Evolutionary conservation across 2,888 invertebrate species (phyloP).

Genomic region (Campopleginae sp.): DNA sequence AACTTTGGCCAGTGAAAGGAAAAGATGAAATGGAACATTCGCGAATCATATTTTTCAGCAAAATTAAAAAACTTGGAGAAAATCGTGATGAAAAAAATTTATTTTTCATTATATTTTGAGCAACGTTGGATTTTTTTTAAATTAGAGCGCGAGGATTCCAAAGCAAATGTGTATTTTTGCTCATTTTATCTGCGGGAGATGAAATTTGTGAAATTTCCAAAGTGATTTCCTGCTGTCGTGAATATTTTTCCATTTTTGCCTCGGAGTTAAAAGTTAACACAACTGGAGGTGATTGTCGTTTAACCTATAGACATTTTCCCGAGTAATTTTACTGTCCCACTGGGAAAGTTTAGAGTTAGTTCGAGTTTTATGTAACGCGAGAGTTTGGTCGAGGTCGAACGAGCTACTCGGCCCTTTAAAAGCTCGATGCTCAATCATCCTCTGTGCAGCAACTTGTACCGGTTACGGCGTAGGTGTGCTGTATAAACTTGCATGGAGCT

Average conservation of each 20-base stretch:
- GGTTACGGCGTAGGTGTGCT: not conserved
- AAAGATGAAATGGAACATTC: not conserved
- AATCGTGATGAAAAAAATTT: too few species aligned
- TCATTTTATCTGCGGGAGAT: not conserved
- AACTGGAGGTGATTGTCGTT: not conserved
- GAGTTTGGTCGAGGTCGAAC: constrained; percentile 21
- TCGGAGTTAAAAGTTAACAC: not conserved
- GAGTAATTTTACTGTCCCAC: constrained; percentile 3
- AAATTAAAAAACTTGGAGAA: not conserved
- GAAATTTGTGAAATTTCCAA: not conserved
- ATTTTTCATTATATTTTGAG: too few species aligned
- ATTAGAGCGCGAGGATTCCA: too few species aligned
- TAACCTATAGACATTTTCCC: not conserved
- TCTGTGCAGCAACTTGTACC: not conserved
- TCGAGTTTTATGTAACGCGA: constrained; percentile 20
- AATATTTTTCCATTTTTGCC: not conserved
- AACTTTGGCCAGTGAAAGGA: not conserved
- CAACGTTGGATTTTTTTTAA: too few species aligned
- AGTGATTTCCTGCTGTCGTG: not conserved
- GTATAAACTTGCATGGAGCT: not conserved
- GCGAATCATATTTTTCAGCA: not conserved
- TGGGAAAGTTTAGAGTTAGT: not conserved
- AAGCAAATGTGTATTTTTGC: too few species aligned
- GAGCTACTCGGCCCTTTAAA: not conserved
- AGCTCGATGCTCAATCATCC: constrained; percentile 10